A percentile compares a stretch with the other conserved stretches of the same genome.
Evolutionary conservation across 2,797 vertebrate species (phyloP).

Genomic region (Gymnopithys bicolor): DNA sequence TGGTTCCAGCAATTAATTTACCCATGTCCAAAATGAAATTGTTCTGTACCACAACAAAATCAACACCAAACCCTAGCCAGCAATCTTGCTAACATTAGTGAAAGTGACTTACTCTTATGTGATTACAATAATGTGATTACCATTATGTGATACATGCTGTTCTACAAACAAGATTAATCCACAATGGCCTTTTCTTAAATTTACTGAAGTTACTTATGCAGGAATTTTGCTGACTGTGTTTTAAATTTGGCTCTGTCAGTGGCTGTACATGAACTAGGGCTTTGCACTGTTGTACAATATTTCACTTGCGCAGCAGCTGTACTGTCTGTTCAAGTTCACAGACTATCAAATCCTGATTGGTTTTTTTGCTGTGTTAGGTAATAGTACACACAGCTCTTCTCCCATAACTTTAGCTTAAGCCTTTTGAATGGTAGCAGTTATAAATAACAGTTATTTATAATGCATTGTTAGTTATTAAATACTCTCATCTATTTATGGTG

Average conservation of each 20-base stretch:
- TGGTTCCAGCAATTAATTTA: neutral
- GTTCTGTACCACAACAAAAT: neutral
- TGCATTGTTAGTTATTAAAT: neutral
- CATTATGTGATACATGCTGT: neutral
- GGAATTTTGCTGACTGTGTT: conserved; percentile 46
- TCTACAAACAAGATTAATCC: conserved; percentile 35
- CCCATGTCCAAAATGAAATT: neutral
- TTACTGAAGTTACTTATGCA: conserved; percentile 8
- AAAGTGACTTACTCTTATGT: neutral
- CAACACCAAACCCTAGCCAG: neutral
- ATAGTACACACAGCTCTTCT: neutral
- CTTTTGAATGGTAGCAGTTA: neutral
- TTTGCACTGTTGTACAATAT: neutral
- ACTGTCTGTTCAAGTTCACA: conserved; percentile 15
- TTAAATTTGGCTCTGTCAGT: conserved; percentile 16
- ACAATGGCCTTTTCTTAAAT: conserved; percentile 8
- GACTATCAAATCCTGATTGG: neutral
- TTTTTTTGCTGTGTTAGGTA: conserved; percentile 41
- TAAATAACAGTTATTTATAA: neutral
- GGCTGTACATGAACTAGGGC: neutral
- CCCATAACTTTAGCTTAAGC: neutral
- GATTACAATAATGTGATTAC: conserved; percentile 6
- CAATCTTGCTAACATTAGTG: neutral
- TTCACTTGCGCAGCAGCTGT: conserved; percentile 34
- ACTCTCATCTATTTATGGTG: neutral